Conservation (phyloP, 2,797 vertebrate genomes). For the Fratercula arctica region DNA sequence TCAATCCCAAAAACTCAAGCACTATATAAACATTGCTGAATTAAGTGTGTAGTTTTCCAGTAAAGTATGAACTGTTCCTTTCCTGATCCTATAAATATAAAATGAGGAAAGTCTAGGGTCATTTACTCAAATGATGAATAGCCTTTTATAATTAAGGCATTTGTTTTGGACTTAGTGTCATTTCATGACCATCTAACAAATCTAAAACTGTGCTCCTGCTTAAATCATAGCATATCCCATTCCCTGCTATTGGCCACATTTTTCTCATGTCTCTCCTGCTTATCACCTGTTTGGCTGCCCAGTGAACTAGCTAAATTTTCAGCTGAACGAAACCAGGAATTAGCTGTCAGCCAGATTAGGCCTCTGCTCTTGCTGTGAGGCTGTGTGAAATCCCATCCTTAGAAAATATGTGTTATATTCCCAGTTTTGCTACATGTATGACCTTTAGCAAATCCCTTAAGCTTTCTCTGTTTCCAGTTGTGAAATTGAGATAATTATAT, state of each 20-base stretch:
- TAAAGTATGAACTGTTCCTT: background rate
- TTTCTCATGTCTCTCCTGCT: background rate
- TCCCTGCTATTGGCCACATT: background rate
- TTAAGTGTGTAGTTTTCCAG: background rate
- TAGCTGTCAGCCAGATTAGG: background rate
- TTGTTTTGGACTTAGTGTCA: background rate
- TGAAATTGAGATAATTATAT: slow-evolving; percentile 8
- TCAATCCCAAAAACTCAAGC: background rate
- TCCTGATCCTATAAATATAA: background rate
- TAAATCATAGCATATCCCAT: background rate
- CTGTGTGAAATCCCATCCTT: background rate
- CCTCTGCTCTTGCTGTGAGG: background rate
- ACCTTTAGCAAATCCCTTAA: slow-evolving; percentile 24
- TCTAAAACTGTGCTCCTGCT: background rate
- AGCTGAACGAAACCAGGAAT: background rate
- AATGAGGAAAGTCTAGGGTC: background rate
- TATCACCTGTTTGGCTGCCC: background rate
- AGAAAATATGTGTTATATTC: background rate
- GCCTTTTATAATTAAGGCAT: background rate
- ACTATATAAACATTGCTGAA: background rate
- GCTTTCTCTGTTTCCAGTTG: background rate
- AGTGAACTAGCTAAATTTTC: background rate
- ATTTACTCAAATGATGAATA: background rate
- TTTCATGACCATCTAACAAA: background rate
- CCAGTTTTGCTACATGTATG: background rate